These are phyloP conservation scores for Schizotus pectinicornis DNA, from an alignment of 2,888 invertebrate genomes.

Conservation along the genomic window DNA sequence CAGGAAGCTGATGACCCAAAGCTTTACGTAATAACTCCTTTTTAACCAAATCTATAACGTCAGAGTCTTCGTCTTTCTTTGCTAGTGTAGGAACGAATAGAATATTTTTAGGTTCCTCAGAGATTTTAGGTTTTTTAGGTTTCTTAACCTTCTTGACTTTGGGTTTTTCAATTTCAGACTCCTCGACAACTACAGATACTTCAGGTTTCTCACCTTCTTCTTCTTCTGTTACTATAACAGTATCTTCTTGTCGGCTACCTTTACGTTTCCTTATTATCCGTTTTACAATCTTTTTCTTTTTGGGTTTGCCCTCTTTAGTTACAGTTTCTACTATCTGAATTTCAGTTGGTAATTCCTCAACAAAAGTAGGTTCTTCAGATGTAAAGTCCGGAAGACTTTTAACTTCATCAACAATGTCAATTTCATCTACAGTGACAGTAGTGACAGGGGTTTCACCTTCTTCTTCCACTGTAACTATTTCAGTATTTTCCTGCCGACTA, in stretches of 20 bases:
- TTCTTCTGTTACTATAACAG: conserved; percentile 52
- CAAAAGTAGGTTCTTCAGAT: neutral
- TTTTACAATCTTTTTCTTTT: conserved; percentile 43
- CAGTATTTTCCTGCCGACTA: conserved; percentile 28
- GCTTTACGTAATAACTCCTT: conserved; percentile 51
- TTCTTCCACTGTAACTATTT: conserved; percentile 29
- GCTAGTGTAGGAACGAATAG: conserved; percentile 51
- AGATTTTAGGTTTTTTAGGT: conserved; percentile 34
- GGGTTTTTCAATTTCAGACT: conserved; percentile 46
- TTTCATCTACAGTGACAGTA: conserved; percentile 14
- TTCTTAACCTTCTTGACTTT: conserved; percentile 43
- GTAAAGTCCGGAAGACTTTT: too few relatives aligned
- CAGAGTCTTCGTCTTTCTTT: conserved; percentile 46
- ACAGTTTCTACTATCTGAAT: conserved; percentile 38
- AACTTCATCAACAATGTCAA: too few relatives aligned
- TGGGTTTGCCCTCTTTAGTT: conserved; percentile 44
- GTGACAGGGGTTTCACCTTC: too few relatives aligned
- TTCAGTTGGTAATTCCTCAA: conserved; percentile 46
- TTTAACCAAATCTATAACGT: conserved; percentile 48
- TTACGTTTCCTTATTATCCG: conserved; percentile 52
- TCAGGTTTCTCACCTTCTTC: conserved; percentile 46
- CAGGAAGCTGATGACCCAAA: conserved; percentile 45
- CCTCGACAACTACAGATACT: conserved; percentile 43
- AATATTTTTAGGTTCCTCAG: conserved; percentile 39
- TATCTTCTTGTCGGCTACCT: conserved; percentile 55